Evolutionary conservation across 2,113 vertebrate species (phyloP).

Genomic region (Planiliza haematocheilus): DNA sequence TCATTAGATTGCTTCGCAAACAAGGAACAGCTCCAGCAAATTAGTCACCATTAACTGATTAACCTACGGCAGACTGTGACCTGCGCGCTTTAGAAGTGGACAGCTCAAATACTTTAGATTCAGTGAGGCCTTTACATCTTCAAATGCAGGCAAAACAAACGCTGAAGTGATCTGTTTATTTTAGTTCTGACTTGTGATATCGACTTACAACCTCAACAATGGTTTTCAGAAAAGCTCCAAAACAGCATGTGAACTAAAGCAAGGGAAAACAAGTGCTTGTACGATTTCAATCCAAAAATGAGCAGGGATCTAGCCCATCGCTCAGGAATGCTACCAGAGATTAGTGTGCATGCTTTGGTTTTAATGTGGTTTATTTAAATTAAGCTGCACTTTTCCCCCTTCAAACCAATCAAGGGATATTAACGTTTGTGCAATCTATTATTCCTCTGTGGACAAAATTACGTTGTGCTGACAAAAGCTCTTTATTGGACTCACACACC

Average conservation of each 20-base stretch:
- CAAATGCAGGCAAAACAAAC: background rate
- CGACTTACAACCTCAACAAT: background rate
- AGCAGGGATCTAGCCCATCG: constrained; percentile 2
- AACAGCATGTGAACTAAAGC: constrained; percentile 10
- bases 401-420: constrained; percentile 21
- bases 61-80: background rate
- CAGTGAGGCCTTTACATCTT: background rate
- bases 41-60: background rate
- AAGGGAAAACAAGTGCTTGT: background rate
- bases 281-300: background rate
- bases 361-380: constrained; percentile 16
- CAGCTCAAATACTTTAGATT: background rate
- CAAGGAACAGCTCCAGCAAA: background rate
- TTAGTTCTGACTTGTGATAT: too few relatives aligned
- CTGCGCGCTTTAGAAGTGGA: background rate
- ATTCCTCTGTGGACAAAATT: background rate
- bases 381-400: constrained; percentile 12
- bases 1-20: background rate
- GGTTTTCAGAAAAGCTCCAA: background rate
- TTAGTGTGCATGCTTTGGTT: constrained; percentile 18
- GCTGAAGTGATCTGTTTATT: background rate
- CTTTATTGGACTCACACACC: constrained; percentile 3
- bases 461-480: background rate
- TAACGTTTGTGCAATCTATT: constrained; percentile 14
- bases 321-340: constrained; percentile 58